phyloP scores from a whole-genome alignment of 1,140 invertebrate genomes.

The Drosophila watanabei region DNA sequence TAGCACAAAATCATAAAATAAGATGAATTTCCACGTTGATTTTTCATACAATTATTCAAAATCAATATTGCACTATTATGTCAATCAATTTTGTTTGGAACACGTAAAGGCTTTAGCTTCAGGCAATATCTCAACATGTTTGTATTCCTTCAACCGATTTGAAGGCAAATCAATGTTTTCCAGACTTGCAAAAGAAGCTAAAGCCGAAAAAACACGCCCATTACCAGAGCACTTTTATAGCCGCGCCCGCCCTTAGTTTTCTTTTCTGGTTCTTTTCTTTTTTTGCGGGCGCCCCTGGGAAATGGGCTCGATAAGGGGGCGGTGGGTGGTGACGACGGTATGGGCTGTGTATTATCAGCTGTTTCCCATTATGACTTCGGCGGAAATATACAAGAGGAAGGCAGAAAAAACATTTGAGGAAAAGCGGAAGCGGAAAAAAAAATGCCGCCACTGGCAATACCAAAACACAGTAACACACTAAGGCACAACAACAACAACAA shows the following conservation, averaged over 20 bases:
- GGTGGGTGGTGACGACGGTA: neutral
- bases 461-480: constrained; percentile 55
- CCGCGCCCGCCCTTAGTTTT: neutral
- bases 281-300: constrained; percentile 5
- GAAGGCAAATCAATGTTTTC: constrained; percentile 29
- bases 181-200: constrained; percentile 9
- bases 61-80: neutral
- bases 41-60: neutral
- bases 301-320: constrained; percentile 7
- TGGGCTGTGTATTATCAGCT: constrained; percentile 69
- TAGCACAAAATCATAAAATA: neutral
- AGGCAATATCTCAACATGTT: constrained; percentile 5
- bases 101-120: neutral
- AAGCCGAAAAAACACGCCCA: constrained; percentile 34
- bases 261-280: neutral
- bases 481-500: constrained; percentile 12
- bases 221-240: constrained; percentile 42
- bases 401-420: constrained; percentile 37
- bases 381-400: constrained; percentile 63
- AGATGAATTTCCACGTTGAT: neutral
- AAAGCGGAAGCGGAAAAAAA: constrained; percentile 38
- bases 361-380: constrained; percentile 69
- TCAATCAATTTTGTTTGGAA: neutral
- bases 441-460: constrained; percentile 30
- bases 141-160: constrained; percentile 12